phyloP scores from a whole-genome alignment of 2,888 invertebrate species.

The Venusia cambrica region DNA sequence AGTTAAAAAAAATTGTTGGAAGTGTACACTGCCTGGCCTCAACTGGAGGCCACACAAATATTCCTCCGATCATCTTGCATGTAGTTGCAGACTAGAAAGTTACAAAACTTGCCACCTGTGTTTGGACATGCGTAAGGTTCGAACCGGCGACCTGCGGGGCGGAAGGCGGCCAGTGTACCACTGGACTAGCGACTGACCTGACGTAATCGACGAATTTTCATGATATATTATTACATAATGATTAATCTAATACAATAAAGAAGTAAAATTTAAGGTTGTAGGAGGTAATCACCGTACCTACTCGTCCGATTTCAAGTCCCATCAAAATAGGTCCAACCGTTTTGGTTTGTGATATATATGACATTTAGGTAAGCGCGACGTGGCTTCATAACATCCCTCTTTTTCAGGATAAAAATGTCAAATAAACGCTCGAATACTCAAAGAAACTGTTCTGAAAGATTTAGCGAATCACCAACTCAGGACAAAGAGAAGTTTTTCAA shows the following conservation, averaged over 20 bases:
- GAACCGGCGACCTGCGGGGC: conserved; percentile 31
- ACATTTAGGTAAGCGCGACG: too few species aligned
- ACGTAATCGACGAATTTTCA: conserved; percentile 21
- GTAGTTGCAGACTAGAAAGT: conserved; percentile 57
- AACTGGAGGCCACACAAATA: conserved; percentile 47
- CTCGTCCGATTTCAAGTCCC: too few species aligned
- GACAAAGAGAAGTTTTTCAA: conserved; percentile 8
- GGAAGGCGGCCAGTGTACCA: conserved; percentile 18
- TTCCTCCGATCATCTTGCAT: conserved; percentile 55
- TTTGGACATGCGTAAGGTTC: conserved; percentile 45
- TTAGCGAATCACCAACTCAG: conserved; percentile 6
- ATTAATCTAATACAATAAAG: too few species aligned
- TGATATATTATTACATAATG: too few species aligned
- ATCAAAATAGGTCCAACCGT: too few species aligned
- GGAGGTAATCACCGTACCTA: too few species aligned
- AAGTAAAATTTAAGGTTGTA: too few species aligned
- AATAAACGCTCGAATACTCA: too few species aligned
- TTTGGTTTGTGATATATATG: too few species aligned
- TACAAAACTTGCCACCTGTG: conserved; percentile 54
- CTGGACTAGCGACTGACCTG: conserved; percentile 22
- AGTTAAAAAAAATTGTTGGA: conserved; percentile 46
- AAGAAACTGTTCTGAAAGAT: conserved; percentile 7
- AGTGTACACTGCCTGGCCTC: conserved; percentile 62
- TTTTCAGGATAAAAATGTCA: too few species aligned
- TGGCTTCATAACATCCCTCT: too few species aligned